Evolutionary conservation across 2,797 vertebrate species (phyloP).

Genomic region (Microctenopoma stevenorrisi): DNA sequence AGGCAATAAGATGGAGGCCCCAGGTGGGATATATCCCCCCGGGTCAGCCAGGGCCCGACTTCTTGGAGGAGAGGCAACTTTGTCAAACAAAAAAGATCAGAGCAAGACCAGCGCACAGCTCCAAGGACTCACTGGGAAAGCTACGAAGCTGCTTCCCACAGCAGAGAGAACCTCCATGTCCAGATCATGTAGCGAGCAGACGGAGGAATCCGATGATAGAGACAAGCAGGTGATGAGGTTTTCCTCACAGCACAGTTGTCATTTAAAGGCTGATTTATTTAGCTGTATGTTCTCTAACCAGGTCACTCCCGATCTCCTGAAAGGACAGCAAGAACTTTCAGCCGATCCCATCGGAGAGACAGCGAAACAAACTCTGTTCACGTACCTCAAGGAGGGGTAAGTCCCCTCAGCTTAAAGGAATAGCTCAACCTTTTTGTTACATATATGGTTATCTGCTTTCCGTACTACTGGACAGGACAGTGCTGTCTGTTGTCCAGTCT

Average conservation of each 20-base stretch:
- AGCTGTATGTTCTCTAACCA: constrained; percentile 72
- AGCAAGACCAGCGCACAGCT: constrained; percentile 30
- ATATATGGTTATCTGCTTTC: not conserved
- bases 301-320: constrained; percentile 96
- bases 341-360: constrained; percentile 90
- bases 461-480: not conserved
- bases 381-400: constrained; percentile 92
- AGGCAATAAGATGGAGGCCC: constrained; percentile 36
- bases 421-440: not conserved
- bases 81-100: constrained; percentile 43
- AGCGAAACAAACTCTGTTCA: constrained; percentile 91
- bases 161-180: constrained; percentile 44
- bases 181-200: constrained; percentile 39
- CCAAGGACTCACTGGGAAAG: constrained; percentile 38
- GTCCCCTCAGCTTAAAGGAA: constrained; percentile 36
- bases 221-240: constrained; percentile 76
- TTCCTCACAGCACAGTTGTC: not conserved
- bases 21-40: constrained; percentile 56
- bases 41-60: constrained; percentile 67
- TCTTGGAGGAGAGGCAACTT: constrained; percentile 44
- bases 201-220: constrained; percentile 63
- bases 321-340: constrained; percentile 90
- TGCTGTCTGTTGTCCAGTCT: not conserved
- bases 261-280: constrained; percentile 54
- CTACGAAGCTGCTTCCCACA: constrained; percentile 48